A percentile compares a stretch with the other conserved stretches of the same genome.
These are phyloP conservation scores for Phocides pigmalion DNA, from an alignment of 1,140 invertebrate species.

Conservation along the genomic window DNA sequence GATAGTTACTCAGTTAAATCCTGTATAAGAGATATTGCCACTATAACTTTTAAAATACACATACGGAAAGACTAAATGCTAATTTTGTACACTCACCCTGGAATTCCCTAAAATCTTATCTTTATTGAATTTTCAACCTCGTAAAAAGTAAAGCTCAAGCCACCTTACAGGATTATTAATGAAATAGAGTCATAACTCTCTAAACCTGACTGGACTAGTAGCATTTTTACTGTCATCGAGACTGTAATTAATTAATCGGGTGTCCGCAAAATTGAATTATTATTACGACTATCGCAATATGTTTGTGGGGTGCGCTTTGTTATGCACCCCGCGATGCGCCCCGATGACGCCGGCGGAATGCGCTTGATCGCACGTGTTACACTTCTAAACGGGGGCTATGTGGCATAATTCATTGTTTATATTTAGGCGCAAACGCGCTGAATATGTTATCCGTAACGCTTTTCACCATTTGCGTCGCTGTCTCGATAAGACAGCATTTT, in stretches of 20 bases:
- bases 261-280: slow-evolving; percentile 59
- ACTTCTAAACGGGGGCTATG: slow-evolving; percentile 37
- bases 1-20: too few relatives aligned
- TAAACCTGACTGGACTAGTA: slow-evolving; percentile 39
- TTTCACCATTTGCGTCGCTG: not conserved
- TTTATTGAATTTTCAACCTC: too few relatives aligned
- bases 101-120: too few relatives aligned
- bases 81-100: too few relatives aligned
- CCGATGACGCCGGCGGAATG: slow-evolving; percentile 35
- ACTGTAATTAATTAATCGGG: slow-evolving; percentile 60
- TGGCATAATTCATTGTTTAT: slow-evolving; percentile 44
- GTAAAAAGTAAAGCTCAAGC: too few relatives aligned
- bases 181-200: not conserved
- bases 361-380: slow-evolving; percentile 66
- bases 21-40: too few relatives aligned
- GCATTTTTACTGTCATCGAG: slow-evolving; percentile 46
- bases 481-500: too few relatives aligned
- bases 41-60: too few relatives aligned
- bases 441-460: not conserved
- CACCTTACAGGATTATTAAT: not conserved
- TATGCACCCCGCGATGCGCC: slow-evolving; percentile 57
- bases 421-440: not conserved
- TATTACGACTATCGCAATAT: slow-evolving; percentile 59
- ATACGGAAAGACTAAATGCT: too few relatives aligned
- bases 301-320: slow-evolving; percentile 54